Conservation (phyloP, 1,140 invertebrate species). For the Nebria ingens region DNA sequence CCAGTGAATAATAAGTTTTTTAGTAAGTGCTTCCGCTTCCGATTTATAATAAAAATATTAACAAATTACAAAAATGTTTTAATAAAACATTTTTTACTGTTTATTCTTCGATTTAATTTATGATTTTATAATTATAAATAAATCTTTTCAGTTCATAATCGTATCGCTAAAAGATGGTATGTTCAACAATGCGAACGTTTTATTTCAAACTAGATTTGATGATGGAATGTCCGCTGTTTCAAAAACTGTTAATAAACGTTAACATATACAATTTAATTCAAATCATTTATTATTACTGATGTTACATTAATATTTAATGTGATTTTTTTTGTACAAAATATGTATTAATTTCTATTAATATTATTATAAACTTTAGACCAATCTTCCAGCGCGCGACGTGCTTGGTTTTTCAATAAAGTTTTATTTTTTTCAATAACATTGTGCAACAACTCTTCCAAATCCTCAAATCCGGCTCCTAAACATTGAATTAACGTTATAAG, state of each 20-base stretch:
- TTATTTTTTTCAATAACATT: neutral
- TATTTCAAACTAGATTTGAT: slow-evolving; percentile 90
- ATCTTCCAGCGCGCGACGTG: neutral
- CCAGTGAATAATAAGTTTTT: too few relatives aligned
- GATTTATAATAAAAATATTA: too few relatives aligned
- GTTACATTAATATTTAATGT: too few relatives aligned
- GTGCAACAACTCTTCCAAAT: neutral
- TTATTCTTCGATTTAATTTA: neutral
- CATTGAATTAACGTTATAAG: neutral
- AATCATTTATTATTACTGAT: too few relatives aligned
- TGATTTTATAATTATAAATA: neutral
- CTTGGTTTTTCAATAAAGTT: neutral
- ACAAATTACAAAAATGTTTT: slow-evolving; percentile 2
- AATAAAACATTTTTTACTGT: neutral
- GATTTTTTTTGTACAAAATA: too few relatives aligned
- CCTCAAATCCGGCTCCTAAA: neutral
- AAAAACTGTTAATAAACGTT: slow-evolving; percentile 43
- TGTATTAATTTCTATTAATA: too few relatives aligned
- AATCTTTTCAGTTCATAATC: slow-evolving; percentile 82
- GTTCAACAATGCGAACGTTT: slow-evolving; percentile 98
- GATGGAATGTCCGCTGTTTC: slow-evolving; percentile 90
- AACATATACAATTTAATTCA: too few relatives aligned
- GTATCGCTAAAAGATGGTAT: slow-evolving; percentile 99
- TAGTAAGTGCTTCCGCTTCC: too few relatives aligned
- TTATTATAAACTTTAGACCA: too few relatives aligned